Conservation (phyloP, 2,113 vertebrate genomes). For the Grantiella picta region DNA sequence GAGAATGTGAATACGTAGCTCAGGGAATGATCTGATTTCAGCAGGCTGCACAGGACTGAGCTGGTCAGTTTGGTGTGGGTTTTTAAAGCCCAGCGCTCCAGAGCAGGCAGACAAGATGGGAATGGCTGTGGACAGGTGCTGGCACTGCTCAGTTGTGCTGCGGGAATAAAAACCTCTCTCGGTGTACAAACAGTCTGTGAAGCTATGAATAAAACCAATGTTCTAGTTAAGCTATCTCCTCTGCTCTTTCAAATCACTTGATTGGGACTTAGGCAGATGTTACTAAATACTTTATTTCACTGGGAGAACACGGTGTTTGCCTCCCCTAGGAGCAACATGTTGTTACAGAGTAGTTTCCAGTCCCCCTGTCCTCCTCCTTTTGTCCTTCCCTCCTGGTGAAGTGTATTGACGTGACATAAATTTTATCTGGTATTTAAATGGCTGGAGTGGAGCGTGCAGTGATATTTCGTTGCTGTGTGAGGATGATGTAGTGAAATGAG, state of each 20-base stretch:
- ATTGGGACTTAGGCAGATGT: background rate
- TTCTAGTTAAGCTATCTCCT: background rate
- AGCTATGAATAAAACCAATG: background rate
- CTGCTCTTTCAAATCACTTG: background rate
- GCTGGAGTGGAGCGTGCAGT: constrained; percentile 6
- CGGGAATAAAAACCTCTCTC: background rate
- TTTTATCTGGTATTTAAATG: constrained; percentile 24
- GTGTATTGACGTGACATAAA: background rate
- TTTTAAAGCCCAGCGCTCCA: background rate
- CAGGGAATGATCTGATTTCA: background rate
- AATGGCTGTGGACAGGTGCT: background rate
- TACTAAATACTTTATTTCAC: background rate
- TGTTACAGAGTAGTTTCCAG: background rate
- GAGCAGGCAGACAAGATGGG: background rate
- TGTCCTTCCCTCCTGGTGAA: background rate
- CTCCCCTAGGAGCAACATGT: background rate
- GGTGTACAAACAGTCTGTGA: background rate
- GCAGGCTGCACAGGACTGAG: background rate
- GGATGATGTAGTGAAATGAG: constrained; percentile 34
- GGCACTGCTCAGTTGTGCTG: background rate
- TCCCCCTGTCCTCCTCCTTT: background rate
- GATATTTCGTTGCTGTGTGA: constrained; percentile 41
- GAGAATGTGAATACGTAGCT: background rate
- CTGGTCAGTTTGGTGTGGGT: background rate
- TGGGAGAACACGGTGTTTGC: background rate